Percentiles rank a stretch among this genome's conserved stretches.
These are phyloP conservation scores for Tuta absoluta DNA, from an alignment of 2,888 invertebrate genomes.

Conservation along the genomic window DNA sequence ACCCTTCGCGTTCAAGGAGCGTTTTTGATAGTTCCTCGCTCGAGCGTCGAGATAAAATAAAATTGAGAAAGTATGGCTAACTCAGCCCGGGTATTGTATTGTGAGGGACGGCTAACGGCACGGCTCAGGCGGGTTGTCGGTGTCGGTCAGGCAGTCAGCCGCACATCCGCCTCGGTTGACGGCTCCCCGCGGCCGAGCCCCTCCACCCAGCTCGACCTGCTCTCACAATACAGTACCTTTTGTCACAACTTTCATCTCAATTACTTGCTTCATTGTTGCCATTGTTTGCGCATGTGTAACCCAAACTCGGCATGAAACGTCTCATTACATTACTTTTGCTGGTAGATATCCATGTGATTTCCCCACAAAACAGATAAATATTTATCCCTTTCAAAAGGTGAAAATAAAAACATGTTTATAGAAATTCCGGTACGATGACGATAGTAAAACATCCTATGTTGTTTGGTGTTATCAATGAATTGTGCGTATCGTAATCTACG, in stretches of 20 bases:
- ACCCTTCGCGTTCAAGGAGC: conserved; percentile 30
- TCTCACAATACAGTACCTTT: conserved; percentile 35
- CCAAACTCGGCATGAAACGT: conserved; percentile 12
- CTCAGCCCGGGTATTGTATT: conserved; percentile 12
- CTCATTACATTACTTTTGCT: conserved; percentile 9
- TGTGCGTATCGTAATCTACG: conserved; percentile 9
- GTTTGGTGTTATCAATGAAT: conserved; percentile 20
- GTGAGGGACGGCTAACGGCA: conserved; percentile 45
- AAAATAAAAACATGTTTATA: conserved; percentile 19
- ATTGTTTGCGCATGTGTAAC: conserved; percentile 32
- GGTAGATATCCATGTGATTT: not conserved
- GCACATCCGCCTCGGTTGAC: conserved; percentile 50
- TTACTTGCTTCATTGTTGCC: conserved; percentile 35
- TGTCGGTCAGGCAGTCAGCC: conserved; percentile 51
- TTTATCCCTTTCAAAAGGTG: not conserved
- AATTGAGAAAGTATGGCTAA: conserved; percentile 8
- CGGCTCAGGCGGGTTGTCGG: conserved; percentile 44
- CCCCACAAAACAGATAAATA: conserved; percentile 7
- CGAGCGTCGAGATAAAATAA: not conserved
- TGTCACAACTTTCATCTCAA: conserved; percentile 48
- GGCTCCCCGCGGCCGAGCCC: conserved; percentile 29
- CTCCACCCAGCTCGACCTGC: conserved; percentile 30
- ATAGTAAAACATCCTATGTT: conserved; percentile 10
- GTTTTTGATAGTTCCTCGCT: conserved; percentile 23
- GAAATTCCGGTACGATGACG: conserved; percentile 4